Conservation (phyloP, 2,888 invertebrate species). For the Dryocosmus kuriphilus region DNA sequence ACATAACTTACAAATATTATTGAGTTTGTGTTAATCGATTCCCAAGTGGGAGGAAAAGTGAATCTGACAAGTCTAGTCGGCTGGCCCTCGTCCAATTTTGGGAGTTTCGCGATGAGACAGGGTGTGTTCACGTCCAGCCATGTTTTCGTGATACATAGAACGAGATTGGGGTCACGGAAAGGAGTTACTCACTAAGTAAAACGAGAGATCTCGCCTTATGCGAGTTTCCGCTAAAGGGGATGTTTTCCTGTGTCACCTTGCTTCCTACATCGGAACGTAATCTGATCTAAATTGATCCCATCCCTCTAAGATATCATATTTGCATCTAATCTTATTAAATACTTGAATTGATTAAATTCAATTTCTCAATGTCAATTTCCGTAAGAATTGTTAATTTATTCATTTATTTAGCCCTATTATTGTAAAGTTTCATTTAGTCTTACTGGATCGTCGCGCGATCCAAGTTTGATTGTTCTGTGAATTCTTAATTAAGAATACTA, state of each 20-base stretch:
- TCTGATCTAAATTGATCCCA: neutral
- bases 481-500: too few relatives aligned
- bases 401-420: neutral
- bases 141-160: conserved; percentile 56
- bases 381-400: too few relatives aligned
- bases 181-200: conserved; percentile 62
- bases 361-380: neutral
- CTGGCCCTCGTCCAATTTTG: conserved; percentile 69
- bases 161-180: conserved; percentile 60
- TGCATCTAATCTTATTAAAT: neutral
- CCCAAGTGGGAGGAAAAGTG: conserved; percentile 19
- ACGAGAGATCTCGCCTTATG: conserved; percentile 45
- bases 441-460: too few relatives aligned
- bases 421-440: neutral
- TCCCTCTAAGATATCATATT: neutral
- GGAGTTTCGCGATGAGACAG: conserved; percentile 53
- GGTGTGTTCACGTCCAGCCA: conserved; percentile 37
- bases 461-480: too few relatives aligned
- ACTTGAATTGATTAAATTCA: neutral
- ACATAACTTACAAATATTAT: neutral
- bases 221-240: conserved; percentile 54
- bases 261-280: neutral
- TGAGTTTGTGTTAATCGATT: neutral
- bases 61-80: conserved; percentile 41
- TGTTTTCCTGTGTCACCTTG: conserved; percentile 33